Conservation (phyloP, 2,113 vertebrate genomes). For the Zootoca vivipara region DNA sequence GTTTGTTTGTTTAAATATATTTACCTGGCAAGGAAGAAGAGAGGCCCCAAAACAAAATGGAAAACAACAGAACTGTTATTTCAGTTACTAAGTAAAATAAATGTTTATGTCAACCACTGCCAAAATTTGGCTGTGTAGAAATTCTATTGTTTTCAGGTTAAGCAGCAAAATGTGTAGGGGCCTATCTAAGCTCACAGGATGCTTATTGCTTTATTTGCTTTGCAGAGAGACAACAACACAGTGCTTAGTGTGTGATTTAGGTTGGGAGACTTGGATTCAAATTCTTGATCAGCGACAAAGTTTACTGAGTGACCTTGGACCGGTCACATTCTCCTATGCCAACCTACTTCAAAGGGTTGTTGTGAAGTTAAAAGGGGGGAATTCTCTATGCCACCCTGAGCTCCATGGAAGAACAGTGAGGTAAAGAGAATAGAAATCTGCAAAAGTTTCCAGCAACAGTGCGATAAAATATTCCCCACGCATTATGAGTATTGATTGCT, state of each 20-base stretch:
- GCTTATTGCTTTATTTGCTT: neutral
- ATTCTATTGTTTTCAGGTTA: neutral
- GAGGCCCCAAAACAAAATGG: neutral
- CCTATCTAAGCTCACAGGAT: neutral
- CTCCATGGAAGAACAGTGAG: neutral
- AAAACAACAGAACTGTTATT: neutral
- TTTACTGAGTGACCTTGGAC: neutral
- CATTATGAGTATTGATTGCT: neutral
- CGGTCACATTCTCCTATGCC: neutral
- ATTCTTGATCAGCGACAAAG: neutral
- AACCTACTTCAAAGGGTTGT: no score
- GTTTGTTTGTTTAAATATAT: conserved; percentile 2
- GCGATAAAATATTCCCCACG: neutral
- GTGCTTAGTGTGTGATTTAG: neutral
- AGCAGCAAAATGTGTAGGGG: neutral
- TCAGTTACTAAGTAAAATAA: neutral
- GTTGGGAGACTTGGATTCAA: neutral
- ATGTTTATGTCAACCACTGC: neutral
- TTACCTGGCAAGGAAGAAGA: conserved; percentile 1
- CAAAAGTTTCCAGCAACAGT: neutral
- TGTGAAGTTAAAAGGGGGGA: neutral
- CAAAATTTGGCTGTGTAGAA: neutral
- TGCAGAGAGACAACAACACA: neutral
- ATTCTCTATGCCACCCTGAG: neutral
- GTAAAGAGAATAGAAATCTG: no score